Evolutionary conservation across 2,888 invertebrate species (phyloP), one percentile per base, ranked within the genome.

Genomic region (Pristionchus exspectatus): DNA sequence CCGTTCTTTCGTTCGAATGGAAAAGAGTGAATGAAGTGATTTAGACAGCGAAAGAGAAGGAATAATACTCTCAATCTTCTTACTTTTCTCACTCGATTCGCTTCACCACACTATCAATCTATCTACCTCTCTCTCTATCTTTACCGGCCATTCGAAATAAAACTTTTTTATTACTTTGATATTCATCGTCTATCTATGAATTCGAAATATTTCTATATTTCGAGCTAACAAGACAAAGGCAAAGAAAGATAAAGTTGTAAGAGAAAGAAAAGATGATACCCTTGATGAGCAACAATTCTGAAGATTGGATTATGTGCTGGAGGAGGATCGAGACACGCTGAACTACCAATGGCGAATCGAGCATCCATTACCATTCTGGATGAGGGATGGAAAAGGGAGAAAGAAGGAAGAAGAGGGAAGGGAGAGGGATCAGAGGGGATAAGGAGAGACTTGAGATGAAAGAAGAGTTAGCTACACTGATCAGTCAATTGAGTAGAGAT

Each of bases 401-500:
- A 27, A n/a, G 44, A 27, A 50, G 44, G 5, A 14, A 44, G 33
- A 72, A 30, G 33, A 30, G 27, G 30, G 30, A 9, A 38, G 30
- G 38, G 77, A 24, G 77, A 77, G 77, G 77, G 77, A 77, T 38
- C 38, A 77, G 44, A 77, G 77, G 33, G 77, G 44, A 38, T 77
- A 21, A 77, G 77, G 77, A 77, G 77, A 44, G 77, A n/a, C 16
- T 38, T 30, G 77, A 77, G 77, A 77, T 27, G 54, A n/a, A 83
- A 83, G 30, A 54, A 44, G 54, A 83, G 27, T 21, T 33, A 83
- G 54, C 30, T 83, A 33, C 21, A 33, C 50, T 83, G 83, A 38
- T 54, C 97, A 97, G 97, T 97, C 21, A 97, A 97, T 97, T 94
- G 3, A 93, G 93, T 27, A 27, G 84, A 54, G 56, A 54, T 27